Percentiles rank a stretch among this genome's conserved stretches.
Conservation (phyloP, 2,797 vertebrate genomes). For the Crenuchus spilurus region DNA sequence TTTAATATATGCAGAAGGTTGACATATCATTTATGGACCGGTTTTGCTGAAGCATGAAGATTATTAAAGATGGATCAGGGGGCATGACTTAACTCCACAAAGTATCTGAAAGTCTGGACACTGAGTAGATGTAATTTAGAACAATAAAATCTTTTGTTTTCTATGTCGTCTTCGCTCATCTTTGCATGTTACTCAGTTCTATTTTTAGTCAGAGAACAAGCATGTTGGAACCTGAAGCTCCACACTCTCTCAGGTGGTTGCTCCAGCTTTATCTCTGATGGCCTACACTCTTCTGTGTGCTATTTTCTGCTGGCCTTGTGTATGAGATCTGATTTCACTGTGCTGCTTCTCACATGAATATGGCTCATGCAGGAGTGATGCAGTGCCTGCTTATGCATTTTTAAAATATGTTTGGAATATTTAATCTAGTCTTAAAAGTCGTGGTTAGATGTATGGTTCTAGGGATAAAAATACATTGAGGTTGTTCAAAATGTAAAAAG, state of each 20-base stretch:
- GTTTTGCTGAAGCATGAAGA: background rate
- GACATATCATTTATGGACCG: background rate
- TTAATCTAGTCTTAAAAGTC: background rate
- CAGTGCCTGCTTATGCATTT: background rate
- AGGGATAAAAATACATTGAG: no score
- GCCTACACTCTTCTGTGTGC: constrained; percentile 43
- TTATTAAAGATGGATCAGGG: background rate
- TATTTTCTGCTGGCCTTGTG: constrained; percentile 71
- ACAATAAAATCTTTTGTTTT: constrained; percentile 22
- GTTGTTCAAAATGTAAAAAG: no score
- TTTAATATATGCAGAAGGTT: constrained; percentile 1
- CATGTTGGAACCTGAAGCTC: constrained; percentile 1
- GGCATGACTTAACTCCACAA: background rate
- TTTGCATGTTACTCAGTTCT: background rate
- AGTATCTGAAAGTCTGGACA: constrained; percentile 2
- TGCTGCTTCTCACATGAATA: constrained; percentile 65
- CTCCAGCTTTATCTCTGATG: constrained; percentile 10
- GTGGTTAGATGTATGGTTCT: no score
- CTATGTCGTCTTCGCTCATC: background rate
- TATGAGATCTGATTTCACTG: constrained; percentile 54
- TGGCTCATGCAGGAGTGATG: constrained; percentile 5
- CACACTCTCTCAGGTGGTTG: background rate
- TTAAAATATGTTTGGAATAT: background rate
- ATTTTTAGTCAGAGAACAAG: background rate
- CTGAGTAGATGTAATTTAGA: constrained; percentile 17